These are phyloP conservation scores for Ligdia adustata DNA, from an alignment of 2,888 invertebrate species.

Conservation along the genomic window DNA sequence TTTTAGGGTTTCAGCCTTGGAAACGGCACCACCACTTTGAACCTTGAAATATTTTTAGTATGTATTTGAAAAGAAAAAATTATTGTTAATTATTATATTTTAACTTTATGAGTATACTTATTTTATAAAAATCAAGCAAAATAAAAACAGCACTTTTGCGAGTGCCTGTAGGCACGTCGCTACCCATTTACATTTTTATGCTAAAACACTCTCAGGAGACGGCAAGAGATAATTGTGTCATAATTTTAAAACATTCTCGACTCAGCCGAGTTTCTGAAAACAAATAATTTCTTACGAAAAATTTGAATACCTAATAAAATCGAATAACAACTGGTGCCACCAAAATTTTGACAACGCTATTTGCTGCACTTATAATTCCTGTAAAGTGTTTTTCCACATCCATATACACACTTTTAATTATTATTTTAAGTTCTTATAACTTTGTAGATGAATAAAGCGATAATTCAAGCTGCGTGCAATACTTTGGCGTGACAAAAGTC, in stretches of 20 bases:
- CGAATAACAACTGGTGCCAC: slow-evolving; percentile 8
- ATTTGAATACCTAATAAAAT: slow-evolving; percentile 18
- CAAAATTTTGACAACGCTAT: slow-evolving; percentile 5
- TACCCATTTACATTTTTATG: slow-evolving; percentile 36
- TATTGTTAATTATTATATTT: no score
- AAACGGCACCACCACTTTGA: no score
- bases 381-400: slow-evolving; percentile 2
- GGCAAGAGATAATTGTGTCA: slow-evolving; percentile 25
- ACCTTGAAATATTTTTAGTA: no score
- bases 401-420: slow-evolving; percentile 2
- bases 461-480: slow-evolving; percentile 42
- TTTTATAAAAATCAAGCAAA: neutral
- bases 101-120: no score
- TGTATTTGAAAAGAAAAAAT: no score
- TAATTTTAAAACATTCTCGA: slow-evolving; percentile 22
- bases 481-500: slow-evolving; percentile 52
- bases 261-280: slow-evolving; percentile 11
- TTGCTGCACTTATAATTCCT: slow-evolving; percentile 1
- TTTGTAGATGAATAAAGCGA: neutral
- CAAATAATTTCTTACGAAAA: slow-evolving; percentile 9
- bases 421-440: slow-evolving; percentile 14
- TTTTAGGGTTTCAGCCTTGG: no score
- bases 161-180: slow-evolving; percentile 33
- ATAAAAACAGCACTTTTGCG: slow-evolving; percentile 3
- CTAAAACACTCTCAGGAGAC: slow-evolving; percentile 28